A percentile compares a stretch with the other conserved stretches of the same genome.
Conservation (phyloP, 2,113 vertebrate species). For the Apodemus speciosus region DNA sequence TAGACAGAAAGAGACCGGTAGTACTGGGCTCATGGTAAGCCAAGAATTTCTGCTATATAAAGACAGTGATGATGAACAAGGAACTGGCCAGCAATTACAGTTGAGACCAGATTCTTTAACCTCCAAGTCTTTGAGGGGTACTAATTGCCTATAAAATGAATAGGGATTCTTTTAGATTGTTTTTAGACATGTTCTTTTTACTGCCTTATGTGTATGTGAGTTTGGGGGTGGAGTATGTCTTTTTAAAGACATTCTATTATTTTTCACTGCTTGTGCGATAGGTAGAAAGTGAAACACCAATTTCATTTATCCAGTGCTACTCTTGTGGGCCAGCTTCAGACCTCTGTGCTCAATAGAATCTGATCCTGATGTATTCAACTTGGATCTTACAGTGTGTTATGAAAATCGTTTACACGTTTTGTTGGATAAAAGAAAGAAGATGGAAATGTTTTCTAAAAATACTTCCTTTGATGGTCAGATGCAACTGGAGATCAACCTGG, state of each 20-base stretch:
- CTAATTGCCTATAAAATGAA: not conserved
- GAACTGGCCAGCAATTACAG: not conserved
- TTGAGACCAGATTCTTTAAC: not conserved
- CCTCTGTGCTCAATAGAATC: not conserved
- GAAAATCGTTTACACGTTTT: not conserved
- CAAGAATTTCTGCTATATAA: not conserved
- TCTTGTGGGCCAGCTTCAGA: not conserved
- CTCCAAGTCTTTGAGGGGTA: not conserved
- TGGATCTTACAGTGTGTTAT: not conserved
- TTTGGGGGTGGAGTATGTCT: not conserved
- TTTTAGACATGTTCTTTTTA: not conserved
- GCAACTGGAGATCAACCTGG: not conserved
- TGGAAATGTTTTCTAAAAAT: not conserved
- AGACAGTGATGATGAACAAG: not conserved
- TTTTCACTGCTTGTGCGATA: not conserved
- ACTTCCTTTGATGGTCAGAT: not conserved
- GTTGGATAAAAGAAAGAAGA: not conserved
- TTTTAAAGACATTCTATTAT: not conserved
- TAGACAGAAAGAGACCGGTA: not conserved
- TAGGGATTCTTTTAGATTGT: not conserved
- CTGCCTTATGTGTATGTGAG: rapidly evolving
- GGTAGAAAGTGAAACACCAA: not conserved
- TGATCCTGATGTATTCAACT: not conserved
- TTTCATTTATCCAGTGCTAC: not conserved
- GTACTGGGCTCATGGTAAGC: not conserved